Evolutionary conservation across 2,113 vertebrate genomes (phyloP), one percentile per base, ranked within the genome.

Genomic region (Erythrolamprus reginae): DNA sequence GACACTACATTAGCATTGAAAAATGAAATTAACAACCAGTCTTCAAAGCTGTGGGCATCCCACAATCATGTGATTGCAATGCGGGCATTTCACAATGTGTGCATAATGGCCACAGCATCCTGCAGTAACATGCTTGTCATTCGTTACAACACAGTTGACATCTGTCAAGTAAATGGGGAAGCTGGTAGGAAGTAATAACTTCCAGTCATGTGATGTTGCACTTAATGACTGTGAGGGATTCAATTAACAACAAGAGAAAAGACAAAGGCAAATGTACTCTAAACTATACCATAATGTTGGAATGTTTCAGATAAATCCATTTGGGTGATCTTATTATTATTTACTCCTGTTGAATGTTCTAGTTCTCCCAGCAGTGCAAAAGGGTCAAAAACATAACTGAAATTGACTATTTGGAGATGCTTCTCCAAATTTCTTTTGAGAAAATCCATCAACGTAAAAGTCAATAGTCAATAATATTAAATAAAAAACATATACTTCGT

Each of bases 301-400:
- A 61, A 61, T 61, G 56, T 61, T 61, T 61, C 12, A 61, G 56
- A 28, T 61, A 61, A 61, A 61, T 10, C 56, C 24, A 61, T 61
- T 26, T 61, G 24, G 56, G 9, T 61, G 56, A 61, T 61, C 3
- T 58, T 58, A 24, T 50, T 50, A 50, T 58, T 26, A 58, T 58
- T 58, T 26, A 26, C 24, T 0, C 38, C 47, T 1, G 0, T 0
- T 17, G 55, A 89, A 86, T 42, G 28, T 19, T 61, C 26, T 5
- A 17, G 26, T 88, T 47, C 33, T 61, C 91, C 28, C 87, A 86
- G 51, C 91, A 88, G 10, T 0, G 19, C 86, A 87, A 88, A 89
- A 10, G 33, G 15, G 1, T 2, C 4, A 1, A 33, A 89, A 90
- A 61, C 89, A 33, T 45, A 84, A 5, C 23, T 47, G 82, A 33